Conservation (phyloP, 2,797 vertebrate species). For the Propithecus perrieri region DNA sequence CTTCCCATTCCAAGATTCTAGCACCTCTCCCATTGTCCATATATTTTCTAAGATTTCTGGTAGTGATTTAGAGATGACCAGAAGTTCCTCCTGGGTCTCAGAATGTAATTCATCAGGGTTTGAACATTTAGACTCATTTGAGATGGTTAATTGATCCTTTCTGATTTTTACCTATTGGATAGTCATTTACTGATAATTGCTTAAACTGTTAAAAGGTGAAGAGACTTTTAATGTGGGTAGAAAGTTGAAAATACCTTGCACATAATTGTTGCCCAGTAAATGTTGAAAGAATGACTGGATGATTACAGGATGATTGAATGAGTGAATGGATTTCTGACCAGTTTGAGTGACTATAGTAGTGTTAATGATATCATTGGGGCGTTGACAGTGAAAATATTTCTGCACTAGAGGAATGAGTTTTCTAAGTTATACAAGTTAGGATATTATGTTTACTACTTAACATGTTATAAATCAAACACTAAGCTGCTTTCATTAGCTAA, state of each 20-base stretch:
- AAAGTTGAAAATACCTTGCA: background rate
- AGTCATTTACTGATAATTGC: slow-evolving; percentile 28
- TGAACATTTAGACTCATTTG: background rate
- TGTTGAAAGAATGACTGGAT: background rate
- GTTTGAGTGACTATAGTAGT: background rate
- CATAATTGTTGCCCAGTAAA: background rate
- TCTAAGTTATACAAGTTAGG: background rate
- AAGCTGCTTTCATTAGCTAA: background rate
- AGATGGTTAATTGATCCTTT: background rate
- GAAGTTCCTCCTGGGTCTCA: background rate
- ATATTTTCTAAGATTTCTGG: background rate
- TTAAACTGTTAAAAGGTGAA: background rate
- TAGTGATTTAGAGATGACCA: background rate
- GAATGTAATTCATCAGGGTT: background rate
- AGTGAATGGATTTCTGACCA: slow-evolving; percentile 2
- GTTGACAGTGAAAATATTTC: background rate
- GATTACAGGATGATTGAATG: background rate
- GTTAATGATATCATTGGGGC: background rate
- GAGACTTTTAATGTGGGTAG: background rate
- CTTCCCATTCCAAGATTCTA: background rate
- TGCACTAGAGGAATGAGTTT: background rate
- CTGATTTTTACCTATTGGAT: background rate
- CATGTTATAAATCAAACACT: background rate
- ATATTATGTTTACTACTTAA: background rate
- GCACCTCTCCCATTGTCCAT: background rate